phyloP scores from a whole-genome alignment of 2,888 invertebrate species.

The Synergus laeviventris region DNA sequence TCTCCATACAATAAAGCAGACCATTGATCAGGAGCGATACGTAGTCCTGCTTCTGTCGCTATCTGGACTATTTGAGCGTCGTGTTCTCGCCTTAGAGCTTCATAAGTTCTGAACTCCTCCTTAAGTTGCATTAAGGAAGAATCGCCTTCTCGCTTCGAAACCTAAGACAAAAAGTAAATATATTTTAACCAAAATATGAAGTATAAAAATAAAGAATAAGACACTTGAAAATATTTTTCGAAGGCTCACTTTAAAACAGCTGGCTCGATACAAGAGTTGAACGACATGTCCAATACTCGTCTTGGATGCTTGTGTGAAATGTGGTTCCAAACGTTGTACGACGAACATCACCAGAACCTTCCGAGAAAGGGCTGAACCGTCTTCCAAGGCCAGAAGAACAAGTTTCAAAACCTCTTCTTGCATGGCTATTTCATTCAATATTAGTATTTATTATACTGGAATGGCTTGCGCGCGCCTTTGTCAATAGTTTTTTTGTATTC shows the following conservation, averaged over 20 bases:
- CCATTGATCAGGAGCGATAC: slow-evolving; percentile 99
- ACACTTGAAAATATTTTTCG: slow-evolving; percentile 19
- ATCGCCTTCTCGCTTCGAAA: slow-evolving; percentile 96
- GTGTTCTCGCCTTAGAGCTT: slow-evolving; percentile 94
- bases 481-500: too few species aligned
- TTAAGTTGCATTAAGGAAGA: slow-evolving; percentile 98
- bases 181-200: slow-evolving; percentile 27
- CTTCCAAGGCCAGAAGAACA: slow-evolving; percentile 94
- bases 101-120: slow-evolving; percentile 97
- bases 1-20: slow-evolving; percentile 97
- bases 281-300: slow-evolving; percentile 99
- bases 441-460: not conserved
- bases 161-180: slow-evolving; percentile 77
- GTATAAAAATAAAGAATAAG: not conserved
- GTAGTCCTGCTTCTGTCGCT: slow-evolving; percentile 96
- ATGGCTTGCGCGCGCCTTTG: too few species aligned
- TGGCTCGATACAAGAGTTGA: slow-evolving; percentile 97
- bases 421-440: slow-evolving; percentile 83
- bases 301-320: slow-evolving; percentile 97
- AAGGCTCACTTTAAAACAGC: slow-evolving; percentile 92
- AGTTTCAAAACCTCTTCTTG: slow-evolving; percentile 98
- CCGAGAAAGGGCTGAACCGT: slow-evolving; percentile 94
- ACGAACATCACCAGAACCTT: slow-evolving; percentile 99
- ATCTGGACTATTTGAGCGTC: slow-evolving; percentile 99
- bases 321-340: slow-evolving; percentile 96